Evolutionary conservation across 2,797 vertebrate genomes (phyloP).

Genomic region (Hippocampus kuda): DNA sequence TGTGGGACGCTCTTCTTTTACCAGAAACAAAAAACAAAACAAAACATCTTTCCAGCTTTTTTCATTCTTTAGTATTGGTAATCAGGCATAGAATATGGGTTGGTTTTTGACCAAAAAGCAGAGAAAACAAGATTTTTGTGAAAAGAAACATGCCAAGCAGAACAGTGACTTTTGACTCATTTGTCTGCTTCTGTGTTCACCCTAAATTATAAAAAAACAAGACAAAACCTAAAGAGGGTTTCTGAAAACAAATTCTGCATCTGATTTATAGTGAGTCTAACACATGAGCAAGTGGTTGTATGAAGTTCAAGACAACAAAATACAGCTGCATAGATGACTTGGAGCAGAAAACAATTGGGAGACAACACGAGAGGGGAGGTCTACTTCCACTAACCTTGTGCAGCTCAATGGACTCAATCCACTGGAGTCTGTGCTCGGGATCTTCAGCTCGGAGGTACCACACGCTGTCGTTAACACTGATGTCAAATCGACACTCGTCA

Average conservation of each 20-base stretch:
- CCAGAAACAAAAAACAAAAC: too few species aligned
- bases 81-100: not conserved
- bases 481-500: conserved; percentile 96
- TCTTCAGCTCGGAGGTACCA: conserved; percentile 96
- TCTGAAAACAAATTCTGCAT: not conserved
- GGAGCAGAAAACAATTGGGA: not conserved
- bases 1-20: too few species aligned
- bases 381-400: conserved; percentile 78
- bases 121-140: not conserved
- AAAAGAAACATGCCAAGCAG: not conserved
- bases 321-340: not conserved
- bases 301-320: not conserved
- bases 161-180: not conserved
- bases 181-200: not conserved
- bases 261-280: not conserved
- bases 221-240: too few species aligned
- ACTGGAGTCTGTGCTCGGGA: conserved; percentile 85
- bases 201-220: too few species aligned
- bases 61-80: too few species aligned
- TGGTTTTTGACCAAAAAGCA: not conserved
- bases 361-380: not conserved
- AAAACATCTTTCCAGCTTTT: too few species aligned
- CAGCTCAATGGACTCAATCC: conserved; percentile 92
- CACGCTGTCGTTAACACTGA: conserved; percentile 94
- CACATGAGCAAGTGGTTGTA: not conserved